Evolutionary conservation across 2,888 invertebrate species (phyloP).

Genomic region (Protophormia terraenovae): DNA sequence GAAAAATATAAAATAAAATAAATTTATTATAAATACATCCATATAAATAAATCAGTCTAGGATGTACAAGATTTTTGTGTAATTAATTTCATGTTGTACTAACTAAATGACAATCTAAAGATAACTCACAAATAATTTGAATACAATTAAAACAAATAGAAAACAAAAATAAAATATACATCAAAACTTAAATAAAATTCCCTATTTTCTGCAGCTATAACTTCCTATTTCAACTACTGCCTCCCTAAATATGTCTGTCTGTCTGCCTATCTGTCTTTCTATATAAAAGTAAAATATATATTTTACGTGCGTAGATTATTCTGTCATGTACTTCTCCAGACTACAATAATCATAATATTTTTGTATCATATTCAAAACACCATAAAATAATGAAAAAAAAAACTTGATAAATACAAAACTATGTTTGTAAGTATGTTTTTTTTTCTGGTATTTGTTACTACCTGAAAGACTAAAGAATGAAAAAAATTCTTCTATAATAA

Average conservation of each 20-base stretch:
- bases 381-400: conserved; percentile 31
- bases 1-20: too few relatives aligned
- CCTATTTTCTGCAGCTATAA: neutral
- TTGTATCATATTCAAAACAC: neutral
- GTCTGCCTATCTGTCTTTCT: neutral
- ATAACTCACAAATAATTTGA: too few relatives aligned
- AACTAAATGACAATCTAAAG: too few relatives aligned
- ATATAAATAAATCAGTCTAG: too few relatives aligned
- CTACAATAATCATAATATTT: neutral
- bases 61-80: too few relatives aligned
- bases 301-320: conserved; percentile 53
- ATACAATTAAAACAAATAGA: too few relatives aligned
- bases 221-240: neutral
- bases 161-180: too few relatives aligned
- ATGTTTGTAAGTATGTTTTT: neutral
- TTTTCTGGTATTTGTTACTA: neutral
- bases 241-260: too few relatives aligned
- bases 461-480: neutral
- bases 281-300: neutral
- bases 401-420: conserved; percentile 28
- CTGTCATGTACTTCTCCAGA: neutral
- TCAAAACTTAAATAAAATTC: too few relatives aligned
- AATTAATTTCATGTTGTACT: too few relatives aligned
- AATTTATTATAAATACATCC: too few relatives aligned
- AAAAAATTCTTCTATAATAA: neutral